phyloP scores from a whole-genome alignment of 2,888 invertebrate genomes.

The Andrena bicolor region DNA sequence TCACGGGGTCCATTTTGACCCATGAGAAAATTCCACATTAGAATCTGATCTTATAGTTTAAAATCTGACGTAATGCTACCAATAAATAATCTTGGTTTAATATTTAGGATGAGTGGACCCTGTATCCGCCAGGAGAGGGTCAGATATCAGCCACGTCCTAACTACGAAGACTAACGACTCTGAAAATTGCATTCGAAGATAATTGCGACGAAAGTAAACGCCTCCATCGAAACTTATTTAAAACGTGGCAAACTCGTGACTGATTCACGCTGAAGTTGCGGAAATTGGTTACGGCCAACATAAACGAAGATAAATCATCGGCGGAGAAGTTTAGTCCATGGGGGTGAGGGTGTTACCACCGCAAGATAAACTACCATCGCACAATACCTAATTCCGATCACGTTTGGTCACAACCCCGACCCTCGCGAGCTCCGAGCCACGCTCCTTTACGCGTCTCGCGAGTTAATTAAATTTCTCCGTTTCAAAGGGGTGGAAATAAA shows the following conservation, averaged over 20 bases:
- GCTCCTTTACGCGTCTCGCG: conserved; percentile 7
- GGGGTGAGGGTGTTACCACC: conserved; percentile 39
- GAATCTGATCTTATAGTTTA: no score
- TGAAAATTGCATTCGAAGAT: conserved; percentile 43
- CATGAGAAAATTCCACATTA: no score
- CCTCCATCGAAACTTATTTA: conserved; percentile 48
- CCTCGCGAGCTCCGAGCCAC: conserved; percentile 2
- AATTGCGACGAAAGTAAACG: conserved; percentile 32
- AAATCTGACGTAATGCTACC: no score
- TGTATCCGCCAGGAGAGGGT: not conserved
- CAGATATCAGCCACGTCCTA: not conserved
- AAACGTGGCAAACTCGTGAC: conserved; percentile 55
- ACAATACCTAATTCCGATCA: conserved; percentile 61
- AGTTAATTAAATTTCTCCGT: conserved; percentile 53
- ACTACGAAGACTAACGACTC: not conserved
- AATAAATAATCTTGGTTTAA: no score
- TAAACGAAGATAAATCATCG: conserved; percentile 65
- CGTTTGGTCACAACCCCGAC: conserved; percentile 43
- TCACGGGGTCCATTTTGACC: no score
- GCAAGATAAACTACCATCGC: conserved; percentile 60
- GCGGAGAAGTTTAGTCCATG: conserved; percentile 50
- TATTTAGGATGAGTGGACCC: no score
- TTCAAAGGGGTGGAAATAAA: not conserved
- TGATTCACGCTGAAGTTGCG: conserved; percentile 54
- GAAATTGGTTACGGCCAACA: conserved; percentile 60